These are phyloP conservation scores for Desmophyllum pertusum DNA, from an alignment of 92 coral and sea anemone genomes.

Conservation along the genomic window DNA sequence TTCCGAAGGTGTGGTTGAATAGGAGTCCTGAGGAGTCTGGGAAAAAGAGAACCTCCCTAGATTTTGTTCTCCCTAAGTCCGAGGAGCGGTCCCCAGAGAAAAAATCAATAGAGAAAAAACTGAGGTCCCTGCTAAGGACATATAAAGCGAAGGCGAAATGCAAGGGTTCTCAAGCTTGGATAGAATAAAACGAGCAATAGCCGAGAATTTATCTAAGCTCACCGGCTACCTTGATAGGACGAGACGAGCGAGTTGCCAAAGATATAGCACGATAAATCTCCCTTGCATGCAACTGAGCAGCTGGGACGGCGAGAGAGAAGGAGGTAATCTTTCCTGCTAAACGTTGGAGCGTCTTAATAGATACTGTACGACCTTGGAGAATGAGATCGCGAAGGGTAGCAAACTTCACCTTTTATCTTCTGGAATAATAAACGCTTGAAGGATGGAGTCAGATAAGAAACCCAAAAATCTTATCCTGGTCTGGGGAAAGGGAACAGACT, in stretches of 20 bases:
- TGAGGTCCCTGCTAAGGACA: constrained; percentile 15
- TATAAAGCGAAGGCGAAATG: constrained; percentile 5
- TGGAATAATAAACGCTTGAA: constrained; percentile 46
- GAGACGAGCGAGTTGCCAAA: constrained; percentile 28
- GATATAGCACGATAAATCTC: constrained; percentile 37
- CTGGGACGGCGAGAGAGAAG: constrained; percentile 34
- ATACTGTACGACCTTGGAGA: constrained; percentile 13
- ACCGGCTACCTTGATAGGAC: constrained; percentile 34
- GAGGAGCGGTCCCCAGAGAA: constrained; percentile 37
- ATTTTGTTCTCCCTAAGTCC: not conserved
- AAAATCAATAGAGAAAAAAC: constrained; percentile 14
- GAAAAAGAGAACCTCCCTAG: constrained; percentile 19
- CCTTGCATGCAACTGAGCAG: constrained; percentile 22
- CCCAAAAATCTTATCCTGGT: constrained; percentile 38
- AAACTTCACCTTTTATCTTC: constrained; percentile 50
- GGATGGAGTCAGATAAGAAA: constrained; percentile 45
- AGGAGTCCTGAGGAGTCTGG: not conserved
- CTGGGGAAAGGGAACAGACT: not conserved
- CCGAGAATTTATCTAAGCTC: constrained; percentile 12
- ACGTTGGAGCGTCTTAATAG: constrained; percentile 22
- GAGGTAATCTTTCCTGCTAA: constrained; percentile 47
- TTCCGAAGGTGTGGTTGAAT: not conserved
- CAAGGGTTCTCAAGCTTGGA: not conserved
- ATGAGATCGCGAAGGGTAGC: constrained; percentile 26
- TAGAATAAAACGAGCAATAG: not conserved